A percentile compares a stretch with the other conserved stretches of the same genome.
These are phyloP conservation scores for Patella ulyssiponensis DNA, from an alignment of 2,888 invertebrate species.

Conservation along the genomic window DNA sequence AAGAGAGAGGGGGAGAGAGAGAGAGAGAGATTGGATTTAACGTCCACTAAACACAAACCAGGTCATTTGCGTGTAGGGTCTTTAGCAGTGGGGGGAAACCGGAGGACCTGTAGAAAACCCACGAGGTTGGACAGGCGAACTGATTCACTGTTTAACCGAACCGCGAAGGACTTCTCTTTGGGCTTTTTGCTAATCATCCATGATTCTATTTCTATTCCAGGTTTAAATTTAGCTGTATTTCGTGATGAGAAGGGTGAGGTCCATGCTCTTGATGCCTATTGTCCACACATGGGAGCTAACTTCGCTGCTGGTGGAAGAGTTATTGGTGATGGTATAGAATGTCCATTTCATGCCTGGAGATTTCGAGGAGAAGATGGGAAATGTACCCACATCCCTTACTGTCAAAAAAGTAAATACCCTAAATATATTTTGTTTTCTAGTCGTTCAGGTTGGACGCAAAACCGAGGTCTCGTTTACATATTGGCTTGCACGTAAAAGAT, in stretches of 20 bases:
- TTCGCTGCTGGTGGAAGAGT: conserved; percentile 83
- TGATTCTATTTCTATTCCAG: conserved; percentile 70
- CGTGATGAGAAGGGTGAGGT: conserved; percentile 78
- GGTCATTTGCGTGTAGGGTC: not conserved
- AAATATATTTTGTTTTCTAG: too few species aligned
- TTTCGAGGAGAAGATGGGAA: conserved; percentile 83
- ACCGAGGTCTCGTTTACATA: too few species aligned
- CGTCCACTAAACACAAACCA: too few species aligned
- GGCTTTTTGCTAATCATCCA: not conserved
- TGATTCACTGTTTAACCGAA: too few species aligned
- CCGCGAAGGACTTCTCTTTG: too few species aligned
- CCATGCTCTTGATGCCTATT: conserved; percentile 86
- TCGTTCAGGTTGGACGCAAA: too few species aligned
- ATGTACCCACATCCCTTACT: conserved; percentile 84
- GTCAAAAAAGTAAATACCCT: conserved; percentile 74
- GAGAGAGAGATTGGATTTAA: not conserved
- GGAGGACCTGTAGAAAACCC: too few species aligned
- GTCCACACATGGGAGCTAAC: conserved; percentile 92
- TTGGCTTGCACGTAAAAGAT: too few species aligned
- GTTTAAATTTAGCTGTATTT: conserved; percentile 82
- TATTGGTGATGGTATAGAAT: conserved; percentile 83
- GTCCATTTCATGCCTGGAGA: conserved; percentile 91
- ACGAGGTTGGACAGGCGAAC: too few species aligned
- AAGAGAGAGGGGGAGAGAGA: conserved; percentile 14
- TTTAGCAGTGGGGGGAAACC: not conserved